A percentile compares a stretch with the other conserved stretches of the same genome.
These are phyloP conservation scores for Eupithecia tripunctaria DNA, from an alignment of 2,888 invertebrate genomes.

Conservation along the genomic window DNA sequence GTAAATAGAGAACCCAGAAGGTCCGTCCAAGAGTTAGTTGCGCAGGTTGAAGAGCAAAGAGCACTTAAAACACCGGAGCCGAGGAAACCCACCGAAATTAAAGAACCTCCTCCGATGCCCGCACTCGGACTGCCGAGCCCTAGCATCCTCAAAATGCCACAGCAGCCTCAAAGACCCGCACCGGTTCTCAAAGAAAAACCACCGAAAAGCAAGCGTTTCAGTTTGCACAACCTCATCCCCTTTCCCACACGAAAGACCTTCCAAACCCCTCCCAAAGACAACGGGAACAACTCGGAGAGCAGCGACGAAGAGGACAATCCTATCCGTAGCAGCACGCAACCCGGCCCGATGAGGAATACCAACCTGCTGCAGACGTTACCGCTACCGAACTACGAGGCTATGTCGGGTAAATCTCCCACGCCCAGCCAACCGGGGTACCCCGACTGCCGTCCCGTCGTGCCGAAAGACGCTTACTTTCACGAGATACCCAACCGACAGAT, in stretches of 20 bases:
- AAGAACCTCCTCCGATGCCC: conserved; percentile 47
- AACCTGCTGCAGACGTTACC: conserved; percentile 81
- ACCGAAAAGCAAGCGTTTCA: conserved; percentile 79
- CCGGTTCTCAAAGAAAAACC: conserved; percentile 79
- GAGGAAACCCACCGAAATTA: conserved; percentile 67
- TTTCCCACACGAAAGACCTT: conserved; percentile 81
- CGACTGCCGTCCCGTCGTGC: conserved; percentile 73
- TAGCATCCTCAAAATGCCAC: conserved; percentile 74
- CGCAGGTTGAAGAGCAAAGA: conserved; percentile 84
- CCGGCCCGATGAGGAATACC: conserved; percentile 83
- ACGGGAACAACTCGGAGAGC: conserved; percentile 83
- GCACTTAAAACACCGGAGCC: conserved; percentile 71
- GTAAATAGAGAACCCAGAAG: conserved; percentile 75
- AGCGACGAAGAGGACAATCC: conserved; percentile 84
- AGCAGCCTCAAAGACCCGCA: conserved; percentile 77
- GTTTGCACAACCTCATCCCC: conserved; percentile 80
- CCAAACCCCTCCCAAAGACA: conserved; percentile 76
- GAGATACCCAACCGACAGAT: conserved; percentile 83
- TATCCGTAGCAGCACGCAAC: conserved; percentile 74
- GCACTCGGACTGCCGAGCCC: conserved; percentile 55
- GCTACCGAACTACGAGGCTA: conserved; percentile 85
- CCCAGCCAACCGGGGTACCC: conserved; percentile 65
- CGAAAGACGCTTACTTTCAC: conserved; percentile 86
- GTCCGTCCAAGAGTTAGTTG: conserved; percentile 87
- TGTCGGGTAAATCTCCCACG: conserved; percentile 74